These are phyloP conservation scores for Eurystomus gularis DNA, from an alignment of 2,113 vertebrate species.

Conservation along the genomic window DNA sequence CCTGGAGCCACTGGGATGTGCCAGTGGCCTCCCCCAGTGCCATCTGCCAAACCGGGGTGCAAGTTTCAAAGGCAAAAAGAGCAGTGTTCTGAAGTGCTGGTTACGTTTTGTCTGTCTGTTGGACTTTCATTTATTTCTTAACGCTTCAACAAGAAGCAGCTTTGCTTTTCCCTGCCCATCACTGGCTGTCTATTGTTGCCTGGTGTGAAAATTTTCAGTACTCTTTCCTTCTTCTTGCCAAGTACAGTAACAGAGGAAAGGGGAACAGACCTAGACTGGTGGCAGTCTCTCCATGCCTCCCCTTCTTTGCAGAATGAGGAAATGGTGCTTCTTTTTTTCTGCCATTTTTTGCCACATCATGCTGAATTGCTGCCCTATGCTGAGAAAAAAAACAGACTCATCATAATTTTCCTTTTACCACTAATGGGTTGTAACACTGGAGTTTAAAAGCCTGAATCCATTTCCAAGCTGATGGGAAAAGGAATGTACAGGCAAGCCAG, in stretches of 20 bases:
- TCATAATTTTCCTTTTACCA: not conserved
- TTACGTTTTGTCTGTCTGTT: not conserved
- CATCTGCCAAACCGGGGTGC: not conserved
- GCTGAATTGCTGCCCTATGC: not conserved
- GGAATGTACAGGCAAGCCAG: not conserved
- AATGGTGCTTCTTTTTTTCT: not conserved
- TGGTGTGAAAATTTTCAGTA: not conserved
- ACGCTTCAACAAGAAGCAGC: not conserved
- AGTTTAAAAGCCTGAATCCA: not conserved
- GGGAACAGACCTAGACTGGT: not conserved
- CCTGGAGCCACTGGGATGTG: rapidly evolving
- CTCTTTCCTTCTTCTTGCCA: not conserved
- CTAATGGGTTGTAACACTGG: not conserved
- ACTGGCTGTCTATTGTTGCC: not conserved
- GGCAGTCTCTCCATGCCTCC: not conserved
- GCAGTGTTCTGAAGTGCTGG: not conserved
- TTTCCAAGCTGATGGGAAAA: constrained; percentile 1
- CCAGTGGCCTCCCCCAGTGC: not conserved
- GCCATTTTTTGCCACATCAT: not conserved
- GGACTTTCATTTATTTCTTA: not conserved
- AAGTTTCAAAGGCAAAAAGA: not conserved
- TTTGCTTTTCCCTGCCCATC: not conserved
- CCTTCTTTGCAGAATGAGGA: not conserved
- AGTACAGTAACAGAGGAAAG: not conserved
- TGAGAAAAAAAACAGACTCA: not conserved